Evolutionary conservation across 2,797 vertebrate genomes (phyloP).

Genomic region (Mormyrus proboscirostris): DNA sequence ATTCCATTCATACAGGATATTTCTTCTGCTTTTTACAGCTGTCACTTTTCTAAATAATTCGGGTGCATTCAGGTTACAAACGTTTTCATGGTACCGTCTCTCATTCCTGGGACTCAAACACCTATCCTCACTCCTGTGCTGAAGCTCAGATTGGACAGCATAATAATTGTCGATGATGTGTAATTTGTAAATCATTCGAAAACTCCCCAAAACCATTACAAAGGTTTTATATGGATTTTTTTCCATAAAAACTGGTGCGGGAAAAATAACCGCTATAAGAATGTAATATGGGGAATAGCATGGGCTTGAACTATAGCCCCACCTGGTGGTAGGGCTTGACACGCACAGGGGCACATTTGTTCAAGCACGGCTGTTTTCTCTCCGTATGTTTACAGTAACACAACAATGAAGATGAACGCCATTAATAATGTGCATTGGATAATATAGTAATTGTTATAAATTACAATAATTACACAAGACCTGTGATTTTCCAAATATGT

Average conservation of each 20-base stretch:
- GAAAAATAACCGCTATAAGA: neutral
- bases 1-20: neutral
- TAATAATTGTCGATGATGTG: neutral
- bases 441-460: constrained; percentile 21
- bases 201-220: neutral
- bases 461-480: neutral
- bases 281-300: neutral
- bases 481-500: constrained; percentile 10
- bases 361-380: neutral
- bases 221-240: neutral
- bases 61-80: neutral
- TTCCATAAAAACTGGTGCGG: neutral
- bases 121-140: neutral
- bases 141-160: neutral
- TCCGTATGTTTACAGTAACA: neutral
- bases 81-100: neutral
- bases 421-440: constrained; percentile 13
- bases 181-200: neutral
- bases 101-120: neutral
- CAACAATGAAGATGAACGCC: neutral
- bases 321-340: constrained; percentile 44
- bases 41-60: neutral
- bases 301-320: constrained; percentile 47
- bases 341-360: constrained; percentile 29
- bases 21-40: neutral